phyloP scores from a whole-genome alignment of 2,888 invertebrate species.

The Agrochola lychnidis region DNA sequence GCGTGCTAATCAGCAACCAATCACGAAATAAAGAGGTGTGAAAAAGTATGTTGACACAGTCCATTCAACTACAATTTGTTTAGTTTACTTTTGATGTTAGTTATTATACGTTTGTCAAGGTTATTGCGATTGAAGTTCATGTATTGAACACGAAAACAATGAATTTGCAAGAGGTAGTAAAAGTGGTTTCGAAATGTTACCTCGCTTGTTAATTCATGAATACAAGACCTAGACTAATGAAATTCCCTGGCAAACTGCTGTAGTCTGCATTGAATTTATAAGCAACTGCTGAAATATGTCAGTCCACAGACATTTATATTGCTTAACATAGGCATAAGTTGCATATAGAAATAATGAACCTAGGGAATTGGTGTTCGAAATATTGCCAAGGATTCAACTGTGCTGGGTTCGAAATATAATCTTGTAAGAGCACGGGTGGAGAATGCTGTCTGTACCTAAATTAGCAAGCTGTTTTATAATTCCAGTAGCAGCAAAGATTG shows the following conservation, averaged over 20 bases:
- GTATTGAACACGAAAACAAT: constrained; percentile 6
- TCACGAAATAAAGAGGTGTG: constrained; percentile 54
- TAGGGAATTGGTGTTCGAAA: constrained; percentile 14
- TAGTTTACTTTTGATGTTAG: constrained; percentile 29
- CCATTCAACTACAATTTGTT: constrained; percentile 57
- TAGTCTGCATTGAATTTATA: constrained; percentile 36
- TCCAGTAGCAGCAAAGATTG: constrained; percentile 16
- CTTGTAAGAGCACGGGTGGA: not conserved
- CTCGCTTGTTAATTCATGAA: constrained; percentile 16
- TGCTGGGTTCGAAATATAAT: not conserved
- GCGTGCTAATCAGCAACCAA: constrained; percentile 56
- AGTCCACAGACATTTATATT: constrained; percentile 9
- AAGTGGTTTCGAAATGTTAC: not conserved
- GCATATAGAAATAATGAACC: not conserved
- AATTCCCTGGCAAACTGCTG: constrained; percentile 33
- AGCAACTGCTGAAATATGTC: constrained; percentile 17
- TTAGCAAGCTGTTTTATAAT: constrained; percentile 32
- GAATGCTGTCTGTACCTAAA: constrained; percentile 15
- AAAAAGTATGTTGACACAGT: constrained; percentile 58
- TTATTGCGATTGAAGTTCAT: constrained; percentile 34
- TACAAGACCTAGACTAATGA: constrained; percentile 32
- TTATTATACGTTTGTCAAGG: constrained; percentile 33
- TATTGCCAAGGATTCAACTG: not conserved
- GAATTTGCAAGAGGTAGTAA: constrained; percentile 1
- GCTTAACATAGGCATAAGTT: not conserved